Evolutionary conservation across 1,140 invertebrate genomes (phyloP).

Genomic region (Bactericera cockerelli): DNA sequence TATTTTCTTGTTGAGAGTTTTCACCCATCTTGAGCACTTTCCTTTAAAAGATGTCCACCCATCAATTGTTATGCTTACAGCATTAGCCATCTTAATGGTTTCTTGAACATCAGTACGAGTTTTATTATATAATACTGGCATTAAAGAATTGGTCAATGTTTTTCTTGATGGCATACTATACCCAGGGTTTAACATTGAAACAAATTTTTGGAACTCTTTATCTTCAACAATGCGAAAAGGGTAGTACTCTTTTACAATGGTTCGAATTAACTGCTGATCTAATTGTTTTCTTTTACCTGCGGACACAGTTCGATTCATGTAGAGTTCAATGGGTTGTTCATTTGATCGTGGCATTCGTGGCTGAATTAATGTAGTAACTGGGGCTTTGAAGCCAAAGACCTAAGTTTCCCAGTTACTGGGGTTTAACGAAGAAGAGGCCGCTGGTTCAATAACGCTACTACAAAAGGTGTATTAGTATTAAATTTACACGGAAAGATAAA

Average conservation of each 20-base stretch:
- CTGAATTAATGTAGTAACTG: too few relatives aligned
- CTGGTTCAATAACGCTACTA: too few relatives aligned
- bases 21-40: too few relatives aligned
- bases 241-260: conserved; percentile 23
- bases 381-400: too few relatives aligned
- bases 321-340: conserved; percentile 14
- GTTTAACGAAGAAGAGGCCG: too few relatives aligned
- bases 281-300: conserved; percentile 15
- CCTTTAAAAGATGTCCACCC: too few relatives aligned
- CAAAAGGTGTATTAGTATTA: too few relatives aligned
- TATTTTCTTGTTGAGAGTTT: too few relatives aligned
- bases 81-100: not conserved
- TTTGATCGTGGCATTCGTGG: not conserved
- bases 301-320: conserved; percentile 8
- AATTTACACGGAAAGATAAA: too few relatives aligned
- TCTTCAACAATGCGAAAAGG: conserved; percentile 23
- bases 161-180: conserved; percentile 15
- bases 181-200: conserved; percentile 21
- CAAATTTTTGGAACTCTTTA: conserved; percentile 21
- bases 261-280: conserved; percentile 21
- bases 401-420: too few relatives aligned
- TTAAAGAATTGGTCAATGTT: not conserved
- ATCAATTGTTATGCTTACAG: not conserved
- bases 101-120: not conserved
- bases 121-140: not conserved